phyloP scores from a whole-genome alignment of 1,140 invertebrate species.

The honey bee (Apis mellifera) region Amel_HAv3.1 CM009937.2:252001-252500 shows the following conservation, averaged over 20 bases:
- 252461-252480: too few species aligned
- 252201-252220: background rate
- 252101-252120: too few species aligned
- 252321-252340: background rate
- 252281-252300: background rate
- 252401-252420: background rate
- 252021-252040: too few species aligned
- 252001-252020: too few species aligned
- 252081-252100: too few species aligned
- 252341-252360: background rate
- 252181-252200: background rate
- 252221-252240: conserved; percentile 1
- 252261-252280: background rate
- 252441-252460: too few species aligned
- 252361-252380: background rate
- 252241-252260: conserved; percentile 1
- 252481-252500: too few species aligned
- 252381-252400: too few species aligned
- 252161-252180: too few species aligned
- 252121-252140: background rate
- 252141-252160: background rate
- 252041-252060: too few species aligned
- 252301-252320: background rate
- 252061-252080: too few species aligned
- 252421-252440: too few species aligned